Evolutionary conservation across 2,113 vertebrate species (phyloP), one percentile per base, ranked within the genome.

Genomic region (Heterotis niloticus): DNA sequence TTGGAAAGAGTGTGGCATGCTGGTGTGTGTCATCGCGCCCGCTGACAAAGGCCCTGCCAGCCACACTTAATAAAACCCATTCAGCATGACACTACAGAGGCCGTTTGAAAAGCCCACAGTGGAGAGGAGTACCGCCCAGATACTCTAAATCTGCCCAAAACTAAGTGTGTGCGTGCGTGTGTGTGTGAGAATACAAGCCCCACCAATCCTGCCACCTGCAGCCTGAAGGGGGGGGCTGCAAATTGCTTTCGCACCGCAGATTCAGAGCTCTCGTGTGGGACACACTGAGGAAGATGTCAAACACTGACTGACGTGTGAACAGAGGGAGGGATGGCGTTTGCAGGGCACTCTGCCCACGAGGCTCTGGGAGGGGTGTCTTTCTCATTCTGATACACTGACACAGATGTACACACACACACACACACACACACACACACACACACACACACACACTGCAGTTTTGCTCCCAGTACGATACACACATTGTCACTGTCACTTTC

Each of bases 141-240:
- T 62, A 52, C 75, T 64, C 57, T 65, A 76, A 76, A 65, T 76
- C 75, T 62, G 59, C 51, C 75, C 75, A 64, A 64, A 76, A 65
- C 60, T 1, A 4, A 23, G 60, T 76, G 26, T 12, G 60, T 62
- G 13, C 11, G 59, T 20, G 59, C 11, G 13, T 62, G 59, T 62
- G 59, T 62, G 59, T 62, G 59, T 62, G 14, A 4, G 59, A 62
- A 62, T 62, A 20, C 59, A 1, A 11, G 23, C 3, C 66, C 24
- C 20, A 28, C 64, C 64, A 3, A 44, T 44, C 34, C 69, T 11
- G 20, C 20, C 70, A 72, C 34, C 34, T 56, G 70, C 69, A n/a
- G 13, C 4, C 20, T 5, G 56, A 7, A 10, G 34, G 28, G 18
- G 57, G 71, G 52, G 24, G 28, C 64, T 56, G 76, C 52, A 26